Percentiles rank a stretch among this genome's conserved stretches.
Evolutionary conservation across 2,797 vertebrate genomes (phyloP).

Genomic region (Pangasius larnaudii): DNA sequence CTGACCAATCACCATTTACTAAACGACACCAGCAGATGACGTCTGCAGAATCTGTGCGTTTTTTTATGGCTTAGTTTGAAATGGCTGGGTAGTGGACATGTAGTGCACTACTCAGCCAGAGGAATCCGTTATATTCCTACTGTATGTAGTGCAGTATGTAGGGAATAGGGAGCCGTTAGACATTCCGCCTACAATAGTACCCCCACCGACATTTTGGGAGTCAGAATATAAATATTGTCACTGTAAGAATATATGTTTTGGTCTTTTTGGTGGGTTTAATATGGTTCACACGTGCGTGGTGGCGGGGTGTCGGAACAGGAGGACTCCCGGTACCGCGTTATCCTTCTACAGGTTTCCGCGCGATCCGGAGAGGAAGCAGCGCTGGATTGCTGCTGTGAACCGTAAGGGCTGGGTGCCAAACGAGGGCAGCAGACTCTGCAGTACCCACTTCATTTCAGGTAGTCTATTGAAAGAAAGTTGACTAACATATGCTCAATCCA

Average conservation of each 20-base stretch:
- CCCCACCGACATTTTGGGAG: slow-evolving; percentile 79
- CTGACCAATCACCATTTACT: slow-evolving; percentile 48
- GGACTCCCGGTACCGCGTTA: slow-evolving; percentile 73
- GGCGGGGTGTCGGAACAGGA: slow-evolving; percentile 77
- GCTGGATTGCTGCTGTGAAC: slow-evolving; percentile 79
- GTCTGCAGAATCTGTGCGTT: not conserved
- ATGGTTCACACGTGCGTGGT: slow-evolving; percentile 82
- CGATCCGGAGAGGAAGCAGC: slow-evolving; percentile 78
- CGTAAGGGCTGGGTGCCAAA: slow-evolving; percentile 77
- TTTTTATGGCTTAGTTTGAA: not conserved
- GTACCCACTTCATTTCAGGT: slow-evolving; percentile 80
- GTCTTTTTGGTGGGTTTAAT: slow-evolving; percentile 55
- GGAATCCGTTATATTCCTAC: not conserved
- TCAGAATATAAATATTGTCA: slow-evolving; percentile 65
- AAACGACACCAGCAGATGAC: slow-evolving; percentile 32
- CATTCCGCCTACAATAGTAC: slow-evolving; percentile 24
- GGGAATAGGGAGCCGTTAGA: not conserved
- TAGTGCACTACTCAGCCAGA: not conserved
- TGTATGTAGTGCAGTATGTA: not conserved
- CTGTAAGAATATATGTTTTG: slow-evolving; percentile 16
- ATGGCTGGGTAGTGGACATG: not conserved
- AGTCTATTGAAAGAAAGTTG: not conserved
- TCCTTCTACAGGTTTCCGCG: slow-evolving; percentile 80
- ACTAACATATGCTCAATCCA: not conserved
- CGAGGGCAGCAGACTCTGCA: slow-evolving; percentile 79